Evolutionary conservation across 2,888 invertebrate species (phyloP).

Genomic region (Rhamphomyia laevipes): DNA sequence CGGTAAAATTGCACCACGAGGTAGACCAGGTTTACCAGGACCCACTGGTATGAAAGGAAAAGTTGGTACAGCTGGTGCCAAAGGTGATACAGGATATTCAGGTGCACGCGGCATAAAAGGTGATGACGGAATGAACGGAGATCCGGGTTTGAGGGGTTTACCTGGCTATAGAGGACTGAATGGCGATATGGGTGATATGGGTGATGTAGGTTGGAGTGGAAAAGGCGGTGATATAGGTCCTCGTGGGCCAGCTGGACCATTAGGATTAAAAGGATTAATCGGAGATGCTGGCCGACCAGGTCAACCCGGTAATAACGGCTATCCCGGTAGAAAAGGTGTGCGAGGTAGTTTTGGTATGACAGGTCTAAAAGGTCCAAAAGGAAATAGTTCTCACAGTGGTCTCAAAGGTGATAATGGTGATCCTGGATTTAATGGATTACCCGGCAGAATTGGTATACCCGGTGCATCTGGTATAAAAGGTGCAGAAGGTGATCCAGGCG

Average conservation of each 20-base stretch:
- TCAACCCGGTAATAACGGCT: slow-evolving; percentile 23
- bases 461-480: slow-evolving; percentile 46
- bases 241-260: slow-evolving; percentile 34
- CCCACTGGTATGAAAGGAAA: slow-evolving; percentile 32
- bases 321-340: slow-evolving; percentile 27
- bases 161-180: slow-evolving; percentile 44
- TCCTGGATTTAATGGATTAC: slow-evolving; percentile 38
- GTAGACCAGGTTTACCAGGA: slow-evolving; percentile 38
- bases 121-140: slow-evolving; percentile 37
- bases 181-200: slow-evolving; percentile 45
- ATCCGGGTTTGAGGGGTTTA: slow-evolving; percentile 45
- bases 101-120: slow-evolving; percentile 41
- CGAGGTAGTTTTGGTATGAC: slow-evolving; percentile 23
- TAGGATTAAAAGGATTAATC: slow-evolving; percentile 27
- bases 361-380: slow-evolving; percentile 33
- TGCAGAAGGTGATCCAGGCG: slow-evolving; percentile 45
- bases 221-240: slow-evolving; percentile 26
- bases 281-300: slow-evolving; percentile 28
- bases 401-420: slow-evolving; percentile 49
- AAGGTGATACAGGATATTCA: slow-evolving; percentile 38
- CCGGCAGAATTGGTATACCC: slow-evolving; percentile 27
- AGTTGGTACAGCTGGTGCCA: slow-evolving; percentile 31
- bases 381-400: slow-evolving; percentile 50
- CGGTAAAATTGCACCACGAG: slow-evolving; percentile 33
- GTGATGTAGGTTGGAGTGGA: slow-evolving; percentile 42